phyloP scores from a whole-genome alignment of 2,888 invertebrate species.

The Epinotia demarniana region DNA sequence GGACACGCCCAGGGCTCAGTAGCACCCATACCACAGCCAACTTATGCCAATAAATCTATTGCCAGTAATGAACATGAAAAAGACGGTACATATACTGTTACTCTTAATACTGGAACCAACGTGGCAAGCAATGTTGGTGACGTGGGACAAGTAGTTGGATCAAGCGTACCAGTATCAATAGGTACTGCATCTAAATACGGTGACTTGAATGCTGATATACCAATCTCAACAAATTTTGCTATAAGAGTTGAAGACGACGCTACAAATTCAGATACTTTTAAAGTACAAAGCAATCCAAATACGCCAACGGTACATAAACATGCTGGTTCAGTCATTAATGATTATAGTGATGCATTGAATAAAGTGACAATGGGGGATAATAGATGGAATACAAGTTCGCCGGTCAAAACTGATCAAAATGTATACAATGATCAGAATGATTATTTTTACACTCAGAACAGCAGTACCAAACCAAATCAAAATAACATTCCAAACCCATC shows the following conservation, averaged over 20 bases:
- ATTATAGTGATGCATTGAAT: constrained; percentile 53
- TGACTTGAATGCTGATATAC: constrained; percentile 75
- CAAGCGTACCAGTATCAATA: constrained; percentile 71
- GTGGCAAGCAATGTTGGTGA: constrained; percentile 65
- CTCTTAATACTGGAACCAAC: constrained; percentile 74
- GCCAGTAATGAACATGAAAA: constrained; percentile 58
- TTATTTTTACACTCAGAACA: constrained; percentile 49
- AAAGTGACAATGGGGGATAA: constrained; percentile 66
- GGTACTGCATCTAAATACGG: constrained; percentile 62
- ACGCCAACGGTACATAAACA: constrained; percentile 57
- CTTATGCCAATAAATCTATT: constrained; percentile 62
- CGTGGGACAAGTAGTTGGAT: constrained; percentile 67
- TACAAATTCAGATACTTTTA: constrained; percentile 64
- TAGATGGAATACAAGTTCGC: constrained; percentile 71
- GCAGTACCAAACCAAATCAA: constrained; percentile 47
- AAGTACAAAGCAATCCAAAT: constrained; percentile 62
- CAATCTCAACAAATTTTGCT: constrained; percentile 81
- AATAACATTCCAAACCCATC: constrained; percentile 51
- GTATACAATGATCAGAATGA: constrained; percentile 26
- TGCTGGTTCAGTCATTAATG: constrained; percentile 46
- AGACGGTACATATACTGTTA: constrained; percentile 70
- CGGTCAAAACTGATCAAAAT: constrained; percentile 45
- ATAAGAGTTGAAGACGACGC: constrained; percentile 77
- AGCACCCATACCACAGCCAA: constrained; percentile 56
- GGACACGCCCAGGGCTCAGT: constrained; percentile 56